phyloP scores from a whole-genome alignment of 2,888 invertebrate species.

The Drosophila paranaensis region DNA sequence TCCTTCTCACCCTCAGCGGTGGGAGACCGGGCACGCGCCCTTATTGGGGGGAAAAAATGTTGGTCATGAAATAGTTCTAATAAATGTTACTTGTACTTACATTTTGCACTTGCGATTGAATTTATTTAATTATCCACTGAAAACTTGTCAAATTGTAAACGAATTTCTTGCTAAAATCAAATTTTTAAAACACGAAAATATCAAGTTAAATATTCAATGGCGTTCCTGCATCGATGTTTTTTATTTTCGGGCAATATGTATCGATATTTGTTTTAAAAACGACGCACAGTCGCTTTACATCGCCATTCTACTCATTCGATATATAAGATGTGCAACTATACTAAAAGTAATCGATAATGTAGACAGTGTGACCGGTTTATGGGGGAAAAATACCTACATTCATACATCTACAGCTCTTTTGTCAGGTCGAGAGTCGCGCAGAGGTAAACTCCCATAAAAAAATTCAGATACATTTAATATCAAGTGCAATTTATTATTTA shows the following conservation, averaged over 20 bases:
- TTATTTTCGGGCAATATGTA: slow-evolving; percentile 17
- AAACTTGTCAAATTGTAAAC: slow-evolving; percentile 20
- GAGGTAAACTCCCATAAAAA: slow-evolving; percentile 74
- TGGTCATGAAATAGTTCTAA: slow-evolving; percentile 8
- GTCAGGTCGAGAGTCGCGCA: slow-evolving; percentile 62
- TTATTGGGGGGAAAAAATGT: slow-evolving; percentile 83
- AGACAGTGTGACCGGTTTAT: slow-evolving; percentile 25
- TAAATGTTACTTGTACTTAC: slow-evolving; percentile 40
- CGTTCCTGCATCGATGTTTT: slow-evolving; percentile 44
- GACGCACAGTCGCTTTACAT: slow-evolving; percentile 2
- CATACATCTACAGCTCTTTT: slow-evolving; percentile 51
- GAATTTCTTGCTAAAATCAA: slow-evolving; percentile 10
- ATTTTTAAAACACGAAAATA: slow-evolving; percentile 23
- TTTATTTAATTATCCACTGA: slow-evolving; percentile 2
- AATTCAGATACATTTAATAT: slow-evolving; percentile 31
- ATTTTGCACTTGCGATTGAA: slow-evolving; percentile 32
- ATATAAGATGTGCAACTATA: neutral
- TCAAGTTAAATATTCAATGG: slow-evolving; percentile 40
- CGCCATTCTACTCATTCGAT: slow-evolving; percentile 11
- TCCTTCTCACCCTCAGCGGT: slow-evolving; percentile 90
- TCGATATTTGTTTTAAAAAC: slow-evolving; percentile 12
- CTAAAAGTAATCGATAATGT: neutral
- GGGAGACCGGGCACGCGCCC: slow-evolving; percentile 91
- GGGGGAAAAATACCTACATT: slow-evolving; percentile 16
- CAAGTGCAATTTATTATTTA: slow-evolving; percentile 58